phyloP scores from a whole-genome alignment of 2,113 vertebrate genomes.

The Rhea americana region DNA sequence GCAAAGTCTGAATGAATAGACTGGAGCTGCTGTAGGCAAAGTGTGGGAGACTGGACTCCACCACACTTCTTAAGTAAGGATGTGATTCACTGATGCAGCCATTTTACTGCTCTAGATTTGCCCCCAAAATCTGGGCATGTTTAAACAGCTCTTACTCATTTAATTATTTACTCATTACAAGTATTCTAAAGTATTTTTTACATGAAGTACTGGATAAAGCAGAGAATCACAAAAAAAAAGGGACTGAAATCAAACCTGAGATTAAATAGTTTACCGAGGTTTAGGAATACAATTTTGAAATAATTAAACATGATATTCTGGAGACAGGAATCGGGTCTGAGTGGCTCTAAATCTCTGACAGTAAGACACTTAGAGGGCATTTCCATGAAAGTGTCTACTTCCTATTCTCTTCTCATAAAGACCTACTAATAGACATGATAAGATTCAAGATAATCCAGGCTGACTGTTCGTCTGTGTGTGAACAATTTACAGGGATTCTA shows the following conservation, averaged over 20 bases:
- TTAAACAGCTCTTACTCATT: not conserved
- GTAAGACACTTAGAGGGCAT: not conserved
- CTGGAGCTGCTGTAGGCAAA: not conserved
- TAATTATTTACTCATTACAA: not conserved
- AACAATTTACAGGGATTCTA: not conserved
- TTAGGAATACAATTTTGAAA: not conserved
- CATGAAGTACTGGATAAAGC: not conserved
- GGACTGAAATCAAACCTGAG: rapidly evolving
- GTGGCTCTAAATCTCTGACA: not conserved
- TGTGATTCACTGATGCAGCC: not conserved
- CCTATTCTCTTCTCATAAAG: not conserved
- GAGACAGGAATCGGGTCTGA: not conserved
- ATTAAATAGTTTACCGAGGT: not conserved
- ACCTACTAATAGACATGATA: not conserved
- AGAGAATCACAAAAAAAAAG: not conserved
- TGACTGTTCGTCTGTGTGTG: not conserved
- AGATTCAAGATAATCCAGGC: not conserved
- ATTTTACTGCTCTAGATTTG: not conserved
- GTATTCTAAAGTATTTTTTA: too few relatives aligned
- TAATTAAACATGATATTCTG: not conserved
- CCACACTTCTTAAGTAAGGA: rapidly evolving
- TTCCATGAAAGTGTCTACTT: not conserved
- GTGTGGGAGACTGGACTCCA: not conserved
- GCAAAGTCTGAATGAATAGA: not conserved
- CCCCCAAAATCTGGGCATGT: not conserved